Percentiles rank a stretch among this genome's conserved stretches.
Evolutionary conservation across 2,797 vertebrate species (phyloP).

Genomic region (Parauchenoglanis ngamensis): DNA sequence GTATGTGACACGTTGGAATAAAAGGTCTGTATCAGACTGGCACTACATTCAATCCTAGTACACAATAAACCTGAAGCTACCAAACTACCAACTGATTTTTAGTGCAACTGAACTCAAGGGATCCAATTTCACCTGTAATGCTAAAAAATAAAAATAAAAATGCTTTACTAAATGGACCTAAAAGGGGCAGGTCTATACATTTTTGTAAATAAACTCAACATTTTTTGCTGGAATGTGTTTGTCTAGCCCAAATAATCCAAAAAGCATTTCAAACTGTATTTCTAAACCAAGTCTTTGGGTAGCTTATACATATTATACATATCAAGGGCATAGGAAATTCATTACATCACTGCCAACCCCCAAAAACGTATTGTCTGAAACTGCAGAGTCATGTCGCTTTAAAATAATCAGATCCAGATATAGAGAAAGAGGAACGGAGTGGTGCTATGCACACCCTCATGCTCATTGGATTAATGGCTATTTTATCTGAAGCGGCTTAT

Average conservation of each 20-base stretch:
- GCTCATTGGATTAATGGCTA: not conserved
- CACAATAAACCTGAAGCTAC: not conserved
- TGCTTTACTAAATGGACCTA: not conserved
- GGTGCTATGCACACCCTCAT: not conserved
- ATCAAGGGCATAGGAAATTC: not conserved
- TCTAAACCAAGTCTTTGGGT: not conserved
- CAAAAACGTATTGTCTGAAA: not conserved
- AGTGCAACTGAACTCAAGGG: not conserved
- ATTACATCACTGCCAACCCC: not conserved
- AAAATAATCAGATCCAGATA: not conserved
- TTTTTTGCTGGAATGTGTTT: not conserved
- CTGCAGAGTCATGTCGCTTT: not conserved
- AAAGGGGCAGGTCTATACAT: not conserved
- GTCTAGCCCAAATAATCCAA: not conserved
- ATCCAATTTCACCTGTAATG: not conserved
- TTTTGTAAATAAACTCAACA: not conserved
- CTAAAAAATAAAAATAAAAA: not conserved
- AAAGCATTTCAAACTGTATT: not conserved
- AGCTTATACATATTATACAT: not conserved
- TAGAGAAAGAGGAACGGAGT: not conserved
- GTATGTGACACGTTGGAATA: conserved; percentile 26
- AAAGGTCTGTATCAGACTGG: not conserved
- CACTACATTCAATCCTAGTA: not conserved
- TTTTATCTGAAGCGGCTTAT: not conserved
- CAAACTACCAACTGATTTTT: not conserved